These are phyloP conservation scores for Cheilosia urbana DNA, from an alignment of 2,888 invertebrate species.

Conservation along the genomic window DNA sequence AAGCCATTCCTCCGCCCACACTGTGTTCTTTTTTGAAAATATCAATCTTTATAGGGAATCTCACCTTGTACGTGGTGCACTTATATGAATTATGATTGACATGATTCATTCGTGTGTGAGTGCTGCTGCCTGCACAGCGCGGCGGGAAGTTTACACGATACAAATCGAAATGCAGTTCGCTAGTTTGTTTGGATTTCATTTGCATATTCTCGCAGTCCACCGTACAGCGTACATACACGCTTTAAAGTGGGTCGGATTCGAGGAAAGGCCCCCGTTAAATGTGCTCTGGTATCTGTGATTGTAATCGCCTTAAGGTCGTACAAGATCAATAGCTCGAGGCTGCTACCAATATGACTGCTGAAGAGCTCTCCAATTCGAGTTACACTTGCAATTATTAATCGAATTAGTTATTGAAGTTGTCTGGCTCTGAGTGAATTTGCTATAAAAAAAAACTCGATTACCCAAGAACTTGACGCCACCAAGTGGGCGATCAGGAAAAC, in stretches of 20 bases:
- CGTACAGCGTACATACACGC: too few species aligned
- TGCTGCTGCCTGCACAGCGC: neutral
- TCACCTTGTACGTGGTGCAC: neutral
- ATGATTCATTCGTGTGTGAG: conserved; percentile 15
- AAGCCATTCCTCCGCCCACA: conserved; percentile 1
- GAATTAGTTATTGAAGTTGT: conserved; percentile 13
- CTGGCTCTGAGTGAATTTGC: conserved; percentile 12
- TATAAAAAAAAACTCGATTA: conserved; percentile 18
- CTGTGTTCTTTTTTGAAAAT: neutral
- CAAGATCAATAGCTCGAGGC: conserved; percentile 50
- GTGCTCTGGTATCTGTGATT: neutral
- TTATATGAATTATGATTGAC: conserved; percentile 29
- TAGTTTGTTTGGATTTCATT: conserved; percentile 22
- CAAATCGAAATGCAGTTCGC: conserved; percentile 32
- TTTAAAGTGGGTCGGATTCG: conserved; percentile 25
- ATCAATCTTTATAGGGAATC: neutral
- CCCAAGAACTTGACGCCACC: conserved; percentile 44
- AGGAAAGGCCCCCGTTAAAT: neutral
- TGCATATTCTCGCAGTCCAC: conserved; percentile 17
- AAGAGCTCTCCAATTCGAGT: conserved; percentile 35
- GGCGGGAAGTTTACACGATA: conserved; percentile 4
- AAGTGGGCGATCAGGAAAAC: conserved; percentile 52
- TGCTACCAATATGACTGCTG: conserved; percentile 19
- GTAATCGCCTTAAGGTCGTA: conserved; percentile 30
- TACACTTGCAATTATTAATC: conserved; percentile 24